Base-by-base conservation (phyloP, 2,888 invertebrate species). In the Apodemia zela region DNA sequence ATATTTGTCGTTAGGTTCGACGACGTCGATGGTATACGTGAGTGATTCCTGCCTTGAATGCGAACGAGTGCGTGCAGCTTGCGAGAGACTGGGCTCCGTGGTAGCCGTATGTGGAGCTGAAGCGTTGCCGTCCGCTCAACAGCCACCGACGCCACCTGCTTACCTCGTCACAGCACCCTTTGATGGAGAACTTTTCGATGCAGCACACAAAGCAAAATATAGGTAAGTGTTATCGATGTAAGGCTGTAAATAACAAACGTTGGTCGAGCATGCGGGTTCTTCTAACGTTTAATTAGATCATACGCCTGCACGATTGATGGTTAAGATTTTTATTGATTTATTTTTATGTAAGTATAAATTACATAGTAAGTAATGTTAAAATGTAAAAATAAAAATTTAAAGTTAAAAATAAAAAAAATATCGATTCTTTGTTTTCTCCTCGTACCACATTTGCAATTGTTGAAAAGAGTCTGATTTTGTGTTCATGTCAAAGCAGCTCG, bases 91-190 rank as follows among this genome's bases (percentile, higher is more conserved):
- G 72, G 88, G 91, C 72, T 74, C 84, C 73, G 82, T 90, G 81
- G 81, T 82, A 76, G 78, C 84, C 74, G 85, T 89, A 77, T 84
- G 87, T 68, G 75, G 78, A 72, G 77, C 84, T 72, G 87, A 89
- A 67, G 76, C 81, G 72, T 76, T 89, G 77, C 85, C 89, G 71
- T 74, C 80, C 74, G 79, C 83, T 69, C 85, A 77, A 71, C 83
- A 78, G 73, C 80, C 84, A 65, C 82, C 87, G 47, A 79, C 82
- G 68, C 80, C 85, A 42, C 83, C 87, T 59, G 78, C 84, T 72
- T 90, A 89, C 79, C 82, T 96, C 87, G 93, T 97, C 76, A 86
- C 96, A 69, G 93, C 95, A 61, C 93, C 94, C 70, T 97, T 97
- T 82, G 94, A 95, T 69, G 95, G 95, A 62, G 93, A 94, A 66